Base-by-base conservation (phyloP, 1,140 invertebrate genomes). In the Neoseiulus cucumeris region DNA sequence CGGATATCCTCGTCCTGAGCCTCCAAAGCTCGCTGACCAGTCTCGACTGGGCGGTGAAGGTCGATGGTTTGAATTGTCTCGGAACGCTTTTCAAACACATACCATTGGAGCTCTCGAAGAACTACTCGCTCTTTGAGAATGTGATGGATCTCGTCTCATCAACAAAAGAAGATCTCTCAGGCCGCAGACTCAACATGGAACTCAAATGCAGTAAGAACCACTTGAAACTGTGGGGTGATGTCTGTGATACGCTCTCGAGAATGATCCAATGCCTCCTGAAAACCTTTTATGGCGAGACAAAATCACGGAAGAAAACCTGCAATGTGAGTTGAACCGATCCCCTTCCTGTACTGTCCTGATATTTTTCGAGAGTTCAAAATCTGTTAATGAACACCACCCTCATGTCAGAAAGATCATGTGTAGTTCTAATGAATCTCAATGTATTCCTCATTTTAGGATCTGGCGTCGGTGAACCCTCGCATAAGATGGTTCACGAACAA, bases 101-200 rank as follows among this genome's bases (percentile, higher is more conserved):
- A 14, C 51, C 51, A 1, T 25, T 29, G 17, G 51, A 59, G 51
- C 25, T 59, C 22, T 25, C 51, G 25, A 25, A 33, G 6, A 59
- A 59, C 22, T 59, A 29, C 22, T 59, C 51, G 1, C 14, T 59
- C 17, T 29, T 59, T 2, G 51, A 59, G 51, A 59, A 59, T 59
- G 14, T 59, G 14, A 59, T 59, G 51, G 51, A 59, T 59, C 33
- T 59, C 14, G 51, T 59, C 14, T 59, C 51, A 1, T 59, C 51
- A 14, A 59, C 51, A 14, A 59, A 25, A 25, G 25, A 59, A 18
- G 51, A 33, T 25, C 14, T 33, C 25, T 29, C 14, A 6, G 51
- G 25, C 14, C 51, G 51, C 14, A 59, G 22, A 9, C 51, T 59
- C 4, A 33, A 59, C 33, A 59, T 59, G 51, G 51, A 59, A 20